Evolutionary conservation across 2,888 invertebrate species (phyloP), one percentile per base, ranked within the genome.

Genomic region (Cordilura impudica): DNA sequence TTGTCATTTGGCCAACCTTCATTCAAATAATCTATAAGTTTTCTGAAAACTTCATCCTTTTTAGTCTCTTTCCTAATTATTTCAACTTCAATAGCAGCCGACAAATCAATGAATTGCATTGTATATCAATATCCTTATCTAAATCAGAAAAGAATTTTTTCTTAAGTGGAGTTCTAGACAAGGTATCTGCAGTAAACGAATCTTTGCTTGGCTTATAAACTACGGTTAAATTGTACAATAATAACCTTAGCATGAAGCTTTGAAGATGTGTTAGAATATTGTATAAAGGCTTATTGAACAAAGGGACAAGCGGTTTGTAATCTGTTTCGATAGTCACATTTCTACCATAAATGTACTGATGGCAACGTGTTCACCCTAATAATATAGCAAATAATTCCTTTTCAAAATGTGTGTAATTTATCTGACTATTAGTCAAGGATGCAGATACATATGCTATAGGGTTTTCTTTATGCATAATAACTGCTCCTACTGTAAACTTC

Each of bases 401-500:
- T 26, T 61, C 61, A 16, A 61, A 45, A n/a, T 61, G 45, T 7
- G 61, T 29, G 45, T 45, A 61, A 45, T 61, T 61, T 16, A n/a
- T 31, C 23, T 63, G 63, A 63, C 63, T 63, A 5, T 63, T 31
- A 18, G 56, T 39, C n/a, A 56, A 35, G 5, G 39, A 35, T 56
- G 39, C 35, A 35, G 56, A 56, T 35, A 26, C 67, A 18, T 12
- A 53, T 51, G n/a, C n/a, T n/a, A n/a, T n/a, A n/a, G n/a, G n/a
- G n/a, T n/a, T n/a, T n/a, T n/a, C n/a, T n/a, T n/a, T n/a, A n/a
- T n/a, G n/a, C n/a, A n/a, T n/a, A n/a, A n/a, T n/a, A n/a, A n/a
- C n/a, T n/a, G n/a, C n/a, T 1, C 74, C 74, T 18, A 74, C 58
- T 8, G 53, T 67, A 66, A 31, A 74, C 29, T 74, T 74, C n/a